phyloP scores from a whole-genome alignment of 92 coral and sea anemone genomes.

The Phymanthus crucifer region DNA sequence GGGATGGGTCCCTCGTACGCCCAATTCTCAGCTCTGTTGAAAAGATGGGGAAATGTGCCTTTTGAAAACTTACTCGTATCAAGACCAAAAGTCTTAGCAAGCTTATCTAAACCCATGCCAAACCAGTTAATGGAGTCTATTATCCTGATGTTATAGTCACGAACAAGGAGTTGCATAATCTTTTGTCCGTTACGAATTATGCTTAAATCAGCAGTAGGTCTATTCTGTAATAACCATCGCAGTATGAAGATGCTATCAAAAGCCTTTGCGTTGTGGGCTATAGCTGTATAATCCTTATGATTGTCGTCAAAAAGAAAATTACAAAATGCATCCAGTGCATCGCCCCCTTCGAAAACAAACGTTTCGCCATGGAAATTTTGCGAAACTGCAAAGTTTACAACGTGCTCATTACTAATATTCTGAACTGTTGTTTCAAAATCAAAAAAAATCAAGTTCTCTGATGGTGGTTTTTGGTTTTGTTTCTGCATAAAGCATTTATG shows the following conservation, averaged over 20 bases:
- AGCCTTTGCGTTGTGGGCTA: slow-evolving; percentile 24
- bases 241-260: slow-evolving; percentile 23
- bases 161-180: background rate
- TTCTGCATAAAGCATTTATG: slow-evolving; percentile 20
- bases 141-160: slow-evolving; percentile 4
- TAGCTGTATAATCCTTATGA: slow-evolving; percentile 24
- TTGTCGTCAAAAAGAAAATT: background rate
- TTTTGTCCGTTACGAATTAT: slow-evolving; percentile 18
- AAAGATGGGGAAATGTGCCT: background rate
- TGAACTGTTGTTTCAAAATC: slow-evolving; percentile 26
- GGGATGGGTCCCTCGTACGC: background rate
- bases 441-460: slow-evolving; percentile 9
- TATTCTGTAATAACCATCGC: slow-evolving; percentile 24
- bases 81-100: background rate
- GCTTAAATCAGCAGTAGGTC: slow-evolving; percentile 35
- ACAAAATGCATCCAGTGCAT: slow-evolving; percentile 24
- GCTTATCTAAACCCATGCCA: slow-evolving; percentile 13
- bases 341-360: slow-evolving; percentile 4
- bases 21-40: slow-evolving; percentile 4
- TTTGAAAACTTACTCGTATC: background rate
- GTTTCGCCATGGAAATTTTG: slow-evolving; percentile 9
- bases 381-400: slow-evolving; percentile 29
- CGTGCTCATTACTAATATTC: slow-evolving; percentile 9
- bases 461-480: slow-evolving; percentile 9
- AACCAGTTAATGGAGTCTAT: slow-evolving; percentile 11